phyloP scores from a whole-genome alignment of 2,888 invertebrate species.

The Psylliodes chrysocephalus region DNA sequence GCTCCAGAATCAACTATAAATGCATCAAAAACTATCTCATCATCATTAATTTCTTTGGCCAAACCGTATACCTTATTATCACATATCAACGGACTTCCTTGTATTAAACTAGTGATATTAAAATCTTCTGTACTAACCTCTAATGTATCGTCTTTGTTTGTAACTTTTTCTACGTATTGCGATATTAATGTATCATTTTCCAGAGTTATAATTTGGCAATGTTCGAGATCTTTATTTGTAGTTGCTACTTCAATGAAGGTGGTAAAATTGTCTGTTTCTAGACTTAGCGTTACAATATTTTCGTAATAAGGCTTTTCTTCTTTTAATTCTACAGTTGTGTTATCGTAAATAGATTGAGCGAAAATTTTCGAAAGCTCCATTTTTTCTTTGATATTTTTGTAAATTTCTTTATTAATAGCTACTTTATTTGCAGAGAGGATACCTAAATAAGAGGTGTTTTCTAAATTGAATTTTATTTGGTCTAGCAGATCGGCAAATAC shows the following conservation, averaged over 20 bases:
- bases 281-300: slow-evolving; percentile 9
- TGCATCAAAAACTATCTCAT: slow-evolving; percentile 31
- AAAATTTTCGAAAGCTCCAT: slow-evolving; percentile 31
- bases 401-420: slow-evolving; percentile 28
- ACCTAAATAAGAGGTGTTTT: slow-evolving; percentile 27
- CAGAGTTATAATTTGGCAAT: slow-evolving; percentile 36
- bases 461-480: slow-evolving; percentile 11
- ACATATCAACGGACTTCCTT: slow-evolving; percentile 47
- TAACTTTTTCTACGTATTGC: slow-evolving; percentile 8
- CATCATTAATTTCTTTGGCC: slow-evolving; percentile 36
- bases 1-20: slow-evolving; percentile 15
- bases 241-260: slow-evolving; percentile 13
- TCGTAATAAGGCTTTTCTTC: slow-evolving; percentile 13
- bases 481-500: slow-evolving; percentile 23
- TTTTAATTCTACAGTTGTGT: slow-evolving; percentile 10
- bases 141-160: background rate
- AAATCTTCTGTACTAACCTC: slow-evolving; percentile 4
- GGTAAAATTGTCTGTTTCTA: slow-evolving; percentile 13
- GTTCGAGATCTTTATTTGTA: slow-evolving; percentile 8
- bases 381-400: slow-evolving; percentile 23
- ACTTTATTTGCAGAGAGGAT: slow-evolving; percentile 24
- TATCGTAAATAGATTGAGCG: slow-evolving; percentile 27
- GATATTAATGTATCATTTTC: slow-evolving; percentile 21
- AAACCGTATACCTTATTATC: slow-evolving; percentile 45
- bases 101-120: slow-evolving; percentile 31